A percentile compares a stretch with the other conserved stretches of the same genome.
Evolutionary conservation across 2,888 invertebrate species (phyloP).

Genomic region (Pristionchus maxplancki): DNA sequence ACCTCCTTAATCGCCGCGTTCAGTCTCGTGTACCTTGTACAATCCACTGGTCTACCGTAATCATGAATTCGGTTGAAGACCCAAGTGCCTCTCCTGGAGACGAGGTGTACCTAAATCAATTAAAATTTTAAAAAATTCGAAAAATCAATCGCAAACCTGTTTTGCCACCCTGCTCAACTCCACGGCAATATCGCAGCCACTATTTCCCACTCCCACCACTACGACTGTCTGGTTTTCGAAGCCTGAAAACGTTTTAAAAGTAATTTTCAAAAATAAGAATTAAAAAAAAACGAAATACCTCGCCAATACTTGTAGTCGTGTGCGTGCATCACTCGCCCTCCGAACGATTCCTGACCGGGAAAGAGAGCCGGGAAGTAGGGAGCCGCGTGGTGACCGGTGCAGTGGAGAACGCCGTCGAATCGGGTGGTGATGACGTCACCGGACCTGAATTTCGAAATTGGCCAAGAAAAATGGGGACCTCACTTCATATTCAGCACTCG

Average conservation of each 20-base stretch:
- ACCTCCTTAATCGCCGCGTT: background rate
- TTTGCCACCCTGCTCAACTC: conserved; percentile 77
- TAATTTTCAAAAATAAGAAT: too few species aligned
- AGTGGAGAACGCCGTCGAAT: conserved; percentile 42
- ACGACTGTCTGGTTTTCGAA: conserved; percentile 78
- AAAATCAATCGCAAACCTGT: too few species aligned
- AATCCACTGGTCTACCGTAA: conserved; percentile 66
- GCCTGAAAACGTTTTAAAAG: too few species aligned
- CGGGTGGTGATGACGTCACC: background rate
- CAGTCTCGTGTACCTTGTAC: conserved; percentile 59
- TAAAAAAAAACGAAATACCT: too few species aligned
- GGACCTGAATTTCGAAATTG: too few species aligned
- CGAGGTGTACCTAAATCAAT: conserved; percentile 78
- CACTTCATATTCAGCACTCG: conserved; percentile 1
- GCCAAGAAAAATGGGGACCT: too few species aligned
- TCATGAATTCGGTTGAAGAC: conserved; percentile 79
- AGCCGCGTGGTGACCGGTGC: conserved; percentile 37
- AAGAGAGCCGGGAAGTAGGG: conserved; percentile 6
- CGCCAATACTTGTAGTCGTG: conserved; percentile 30
- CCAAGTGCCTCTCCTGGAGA: conserved; percentile 80
- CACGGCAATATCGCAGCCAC: conserved; percentile 80
- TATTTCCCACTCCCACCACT: conserved; percentile 80
- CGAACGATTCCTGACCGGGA: conserved; percentile 17
- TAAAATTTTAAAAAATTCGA: too few species aligned
- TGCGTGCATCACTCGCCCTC: conserved; percentile 14